Conservation (phyloP, 2,113 vertebrate genomes). For the Loxodonta africana region DNA sequence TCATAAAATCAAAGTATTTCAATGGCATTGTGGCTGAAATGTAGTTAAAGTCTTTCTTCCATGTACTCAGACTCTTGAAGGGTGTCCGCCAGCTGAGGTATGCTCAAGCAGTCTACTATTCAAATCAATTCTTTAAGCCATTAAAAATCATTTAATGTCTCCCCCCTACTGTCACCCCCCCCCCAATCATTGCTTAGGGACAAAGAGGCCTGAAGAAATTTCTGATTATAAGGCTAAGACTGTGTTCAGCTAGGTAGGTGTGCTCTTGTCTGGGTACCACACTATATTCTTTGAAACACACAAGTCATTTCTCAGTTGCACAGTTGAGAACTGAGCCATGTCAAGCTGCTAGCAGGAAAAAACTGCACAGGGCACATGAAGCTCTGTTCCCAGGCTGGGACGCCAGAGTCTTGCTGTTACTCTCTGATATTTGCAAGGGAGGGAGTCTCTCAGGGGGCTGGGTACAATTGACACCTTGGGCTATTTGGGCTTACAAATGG, state of each 20-base stretch:
- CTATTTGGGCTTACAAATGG: background rate
- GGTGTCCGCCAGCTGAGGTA: background rate
- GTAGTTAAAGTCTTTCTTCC: background rate
- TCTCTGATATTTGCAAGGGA: background rate
- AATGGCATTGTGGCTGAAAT: background rate
- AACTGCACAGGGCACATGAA: rapidly evolving
- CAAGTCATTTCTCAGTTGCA: rapidly evolving
- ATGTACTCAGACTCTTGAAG: background rate
- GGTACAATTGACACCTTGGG: background rate
- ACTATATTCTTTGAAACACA: background rate
- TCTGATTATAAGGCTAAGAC: background rate
- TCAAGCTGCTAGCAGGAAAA: background rate
- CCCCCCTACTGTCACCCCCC: rapidly evolving
- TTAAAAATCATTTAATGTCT: background rate
- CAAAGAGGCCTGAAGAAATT: background rate
- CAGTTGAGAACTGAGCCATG: background rate
- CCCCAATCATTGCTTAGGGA: background rate
- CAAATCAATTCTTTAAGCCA: background rate
- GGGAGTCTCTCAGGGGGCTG: background rate
- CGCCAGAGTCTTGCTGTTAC: background rate
- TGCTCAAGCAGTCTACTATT: background rate
- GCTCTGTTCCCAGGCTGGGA: background rate
- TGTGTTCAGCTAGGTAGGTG: background rate
- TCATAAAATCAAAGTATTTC: background rate
- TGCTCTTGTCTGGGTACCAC: background rate